Evolutionary conservation across 2,797 vertebrate species (phyloP).

Genomic region (Gouania willdenowi): DNA sequence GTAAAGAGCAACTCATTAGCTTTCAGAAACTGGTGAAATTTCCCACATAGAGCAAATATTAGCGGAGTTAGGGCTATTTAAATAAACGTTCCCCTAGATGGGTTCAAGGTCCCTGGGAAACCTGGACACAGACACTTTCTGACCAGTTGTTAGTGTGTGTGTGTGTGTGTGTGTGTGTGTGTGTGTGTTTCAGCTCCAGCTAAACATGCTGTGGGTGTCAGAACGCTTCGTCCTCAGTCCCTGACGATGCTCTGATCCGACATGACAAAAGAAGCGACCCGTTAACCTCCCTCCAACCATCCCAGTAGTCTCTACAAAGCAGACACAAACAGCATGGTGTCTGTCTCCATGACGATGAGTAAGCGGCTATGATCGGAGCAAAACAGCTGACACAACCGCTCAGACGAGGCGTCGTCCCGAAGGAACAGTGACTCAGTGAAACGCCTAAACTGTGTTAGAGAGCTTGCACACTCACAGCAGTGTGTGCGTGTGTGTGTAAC

Average conservation of each 20-base stretch:
- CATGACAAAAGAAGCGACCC: conserved; percentile 37
- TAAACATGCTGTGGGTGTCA: conserved; percentile 27
- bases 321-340: conserved; percentile 15
- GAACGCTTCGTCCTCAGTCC: conserved; percentile 22
- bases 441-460: no score
- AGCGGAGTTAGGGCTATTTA: no score
- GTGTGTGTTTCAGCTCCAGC: not conserved
- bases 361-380: conserved; percentile 5
- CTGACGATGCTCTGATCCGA: conserved; percentile 17
- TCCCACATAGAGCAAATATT: no score
- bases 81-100: not conserved
- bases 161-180: no score
- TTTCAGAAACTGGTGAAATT: no score
- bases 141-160: no score
- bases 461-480: no score
- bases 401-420: conserved; percentile 9
- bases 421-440: conserved; percentile 24
- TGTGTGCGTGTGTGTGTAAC: no score
- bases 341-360: conserved; percentile 16
- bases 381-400: conserved; percentile 23
- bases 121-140: no score
- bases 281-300: conserved; percentile 15
- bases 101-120: no score
- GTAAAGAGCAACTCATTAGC: no score
- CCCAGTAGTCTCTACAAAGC: conserved; percentile 1